Conservation (phyloP, 2,888 invertebrate genomes). For the Conops quadrifasciatus region DNA sequence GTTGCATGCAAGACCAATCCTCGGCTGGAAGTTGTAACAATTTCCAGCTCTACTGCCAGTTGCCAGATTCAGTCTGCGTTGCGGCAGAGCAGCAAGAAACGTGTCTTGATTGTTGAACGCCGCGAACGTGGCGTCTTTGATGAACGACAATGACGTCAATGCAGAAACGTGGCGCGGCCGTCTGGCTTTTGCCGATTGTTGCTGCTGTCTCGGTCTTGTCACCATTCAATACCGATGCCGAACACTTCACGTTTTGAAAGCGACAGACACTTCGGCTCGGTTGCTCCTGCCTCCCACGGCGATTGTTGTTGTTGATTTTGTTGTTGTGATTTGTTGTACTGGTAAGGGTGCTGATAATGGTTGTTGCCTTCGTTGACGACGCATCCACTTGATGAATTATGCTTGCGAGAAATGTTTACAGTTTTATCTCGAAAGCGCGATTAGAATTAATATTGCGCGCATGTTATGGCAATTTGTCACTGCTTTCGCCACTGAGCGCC, state of each 20-base stretch:
- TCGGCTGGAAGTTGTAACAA: no score
- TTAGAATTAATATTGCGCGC: slow-evolving; percentile 55
- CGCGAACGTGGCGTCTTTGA: slow-evolving; percentile 32
- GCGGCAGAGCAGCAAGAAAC: slow-evolving; percentile 36
- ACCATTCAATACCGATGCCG: slow-evolving; percentile 20
- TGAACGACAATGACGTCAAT: slow-evolving; percentile 26
- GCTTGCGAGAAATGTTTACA: slow-evolving; percentile 6
- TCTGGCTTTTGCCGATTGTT: not conserved
- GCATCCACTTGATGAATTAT: slow-evolving; percentile 10
- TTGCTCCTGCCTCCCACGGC: not conserved
- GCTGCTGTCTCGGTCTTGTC: slow-evolving; percentile 12
- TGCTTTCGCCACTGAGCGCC: not conserved
- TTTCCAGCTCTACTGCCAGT: no score
- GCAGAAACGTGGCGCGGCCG: slow-evolving; percentile 26
- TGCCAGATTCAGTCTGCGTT: no score
- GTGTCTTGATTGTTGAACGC: slow-evolving; percentile 45
- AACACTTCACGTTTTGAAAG: slow-evolving; percentile 13
- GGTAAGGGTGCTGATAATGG: not conserved
- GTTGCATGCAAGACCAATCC: not conserved
- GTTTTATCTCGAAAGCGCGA: slow-evolving; percentile 29
- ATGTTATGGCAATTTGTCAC: slow-evolving; percentile 59
- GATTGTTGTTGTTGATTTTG: not conserved
- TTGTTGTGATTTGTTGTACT: not conserved
- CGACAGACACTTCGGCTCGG: not conserved
- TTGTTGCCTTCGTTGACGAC: not conserved